Evolutionary conservation across 2,797 vertebrate genomes (phyloP), one percentile per base, ranked within the genome.

Genomic region (Coracias cyanogaster): DNA sequence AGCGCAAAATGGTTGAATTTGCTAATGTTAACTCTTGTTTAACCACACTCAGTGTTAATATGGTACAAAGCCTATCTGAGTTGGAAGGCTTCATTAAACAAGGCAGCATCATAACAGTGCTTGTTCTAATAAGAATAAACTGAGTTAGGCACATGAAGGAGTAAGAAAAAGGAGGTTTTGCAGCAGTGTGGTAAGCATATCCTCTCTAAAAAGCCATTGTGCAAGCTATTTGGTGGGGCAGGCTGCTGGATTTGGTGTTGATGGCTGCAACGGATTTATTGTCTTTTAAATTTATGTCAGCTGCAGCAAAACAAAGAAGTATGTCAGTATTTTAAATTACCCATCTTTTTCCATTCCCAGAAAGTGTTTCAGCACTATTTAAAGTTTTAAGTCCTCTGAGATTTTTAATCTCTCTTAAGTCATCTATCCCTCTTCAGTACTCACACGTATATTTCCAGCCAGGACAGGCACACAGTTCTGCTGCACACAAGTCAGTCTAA

Each of bases 291-390:
- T 92, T 82, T 89, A 82, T 82, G 66, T 88, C 94, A 94, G 95
- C 73, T 94, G 80, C 82, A 93, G 83, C 64, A 76, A 94, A 95
- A 93, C 93, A 97, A 96, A 96, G 89, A 84, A 86, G 20, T 76
- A 82, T 86, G 85, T 64, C 77, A 94, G 62, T 84, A 79, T 88
- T 89, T 83, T 70, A 96, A 93, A 93, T 70, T 49, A 93, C 31
- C 62, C 82, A 81, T 79, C 28, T 94, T 96, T 82, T 88, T 60
- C 80, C 51, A 67, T 88, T 86, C 88, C 73, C 41, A 93, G 61
- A 90, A 93, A 73, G 52, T 41, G 7, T 86, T 94, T 95, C 82
- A 82, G 60, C 55, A 80, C 82, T 49, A 66, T 73, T 82, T 45
- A 70, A 94, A 72, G 22, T 67, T 87, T 90, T 35, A 72, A 72